Percentiles rank a stretch among this genome's conserved stretches.
Evolutionary conservation across 1,140 invertebrate genomes (phyloP).

Genomic region (Drosophila lacteicornis): DNA sequence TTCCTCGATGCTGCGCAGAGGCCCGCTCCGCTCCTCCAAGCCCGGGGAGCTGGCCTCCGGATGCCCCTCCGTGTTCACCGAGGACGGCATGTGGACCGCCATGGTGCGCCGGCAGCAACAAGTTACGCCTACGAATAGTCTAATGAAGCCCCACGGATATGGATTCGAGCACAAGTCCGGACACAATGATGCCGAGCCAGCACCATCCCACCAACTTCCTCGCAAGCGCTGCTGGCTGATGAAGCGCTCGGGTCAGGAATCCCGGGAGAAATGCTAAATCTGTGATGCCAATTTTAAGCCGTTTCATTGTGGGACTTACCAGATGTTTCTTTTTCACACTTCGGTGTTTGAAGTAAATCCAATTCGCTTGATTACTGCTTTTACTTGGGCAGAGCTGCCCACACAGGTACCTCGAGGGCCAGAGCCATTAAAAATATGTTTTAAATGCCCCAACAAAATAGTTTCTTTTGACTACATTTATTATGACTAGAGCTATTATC

Average conservation of each 20-base stretch:
- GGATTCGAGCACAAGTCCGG: neutral
- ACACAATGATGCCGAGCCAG: neutral
- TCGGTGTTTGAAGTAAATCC: neutral
- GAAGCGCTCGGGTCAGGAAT: neutral
- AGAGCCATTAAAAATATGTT: no score
- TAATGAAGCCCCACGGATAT: neutral
- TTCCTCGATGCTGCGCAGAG: constrained; percentile 3
- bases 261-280: neutral
- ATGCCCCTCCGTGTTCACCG: constrained; percentile 16
- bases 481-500: no score
- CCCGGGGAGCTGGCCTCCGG: constrained; percentile 13
- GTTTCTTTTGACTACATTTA: no score
- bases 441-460: no score
- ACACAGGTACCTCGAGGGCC: no score
- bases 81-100: constrained; percentile 26
- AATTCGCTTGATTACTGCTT: no score
- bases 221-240: constrained; percentile 36
- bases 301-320: no score
- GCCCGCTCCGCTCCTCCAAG: constrained; percentile 1
- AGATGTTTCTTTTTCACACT: neutral
- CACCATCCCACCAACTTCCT: neutral
- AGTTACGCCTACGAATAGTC: no score
- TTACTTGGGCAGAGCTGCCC: neutral
- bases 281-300: neutral
- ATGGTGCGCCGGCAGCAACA: neutral